Conservation (phyloP, 2,113 vertebrate genomes). For the Onychostruthus taczanowskii region DNA sequence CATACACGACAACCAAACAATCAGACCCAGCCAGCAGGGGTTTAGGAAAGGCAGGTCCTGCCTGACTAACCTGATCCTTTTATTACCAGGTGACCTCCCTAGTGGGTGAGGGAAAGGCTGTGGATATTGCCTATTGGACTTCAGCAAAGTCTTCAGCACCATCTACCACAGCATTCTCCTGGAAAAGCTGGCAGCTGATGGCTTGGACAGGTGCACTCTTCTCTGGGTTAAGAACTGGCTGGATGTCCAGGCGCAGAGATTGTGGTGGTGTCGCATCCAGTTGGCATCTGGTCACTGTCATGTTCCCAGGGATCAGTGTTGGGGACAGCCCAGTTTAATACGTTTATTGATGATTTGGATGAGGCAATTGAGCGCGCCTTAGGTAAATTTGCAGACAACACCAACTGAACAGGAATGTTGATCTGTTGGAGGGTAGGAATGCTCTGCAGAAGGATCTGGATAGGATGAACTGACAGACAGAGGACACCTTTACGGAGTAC, state of each 20-base stretch:
- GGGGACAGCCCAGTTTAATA: not conserved
- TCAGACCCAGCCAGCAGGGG: not conserved
- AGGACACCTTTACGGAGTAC: not conserved
- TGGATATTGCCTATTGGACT: not conserved
- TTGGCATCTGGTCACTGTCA: not conserved
- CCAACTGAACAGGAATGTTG: not conserved
- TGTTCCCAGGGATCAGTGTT: not conserved
- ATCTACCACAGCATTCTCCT: not conserved
- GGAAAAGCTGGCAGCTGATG: not conserved
- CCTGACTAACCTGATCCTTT: not conserved
- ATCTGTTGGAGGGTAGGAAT: not conserved
- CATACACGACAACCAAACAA: not conserved
- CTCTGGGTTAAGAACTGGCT: not conserved
- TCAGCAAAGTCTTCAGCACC: not conserved
- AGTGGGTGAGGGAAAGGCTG: not conserved
- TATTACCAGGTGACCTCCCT: not conserved
- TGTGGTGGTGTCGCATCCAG: not conserved
- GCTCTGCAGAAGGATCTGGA: not conserved
- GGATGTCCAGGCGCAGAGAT: not conserved
- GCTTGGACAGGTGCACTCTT: not conserved
- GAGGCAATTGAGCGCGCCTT: not conserved
- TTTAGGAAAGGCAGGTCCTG: not conserved
- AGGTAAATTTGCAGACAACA: not conserved
- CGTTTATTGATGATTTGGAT: not conserved
- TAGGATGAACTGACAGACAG: not conserved